Evolutionary conservation across 2,888 invertebrate genomes (phyloP), one percentile per base, ranked within the genome.

Genomic region (Lasioglossum vierecki): DNA sequence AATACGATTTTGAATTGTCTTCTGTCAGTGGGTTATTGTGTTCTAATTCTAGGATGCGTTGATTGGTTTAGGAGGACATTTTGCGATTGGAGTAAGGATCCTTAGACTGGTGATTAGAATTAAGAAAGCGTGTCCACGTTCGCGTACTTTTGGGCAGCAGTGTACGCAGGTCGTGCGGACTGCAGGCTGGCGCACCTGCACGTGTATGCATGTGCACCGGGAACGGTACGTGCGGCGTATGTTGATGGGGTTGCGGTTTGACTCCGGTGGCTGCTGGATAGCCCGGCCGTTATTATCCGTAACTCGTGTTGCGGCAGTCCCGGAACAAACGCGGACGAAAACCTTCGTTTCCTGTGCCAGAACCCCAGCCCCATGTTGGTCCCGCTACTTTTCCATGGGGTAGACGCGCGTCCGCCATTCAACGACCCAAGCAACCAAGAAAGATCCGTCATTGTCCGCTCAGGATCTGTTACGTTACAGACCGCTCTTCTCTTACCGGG

Each of bases 251-350:
- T 90, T 92, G 92, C 91, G 92, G 92, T 92, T 92, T 92, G 89
- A 91, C 92, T 92, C 91, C 86, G 90, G 91, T 89, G 89, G 86
- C 91, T 90, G 87, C 85, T 87, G 90, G 91, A 92, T 92, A 92
- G 92, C 92, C 91, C 91, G 88, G 91, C 66, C 91, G 91, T 93
- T 93, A 93, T 93, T 93, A 92, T 93, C 91, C 91, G 89, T 91
- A 90, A 91, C 91, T 91, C 91, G 91, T 92, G 92, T 93, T 93
- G 92, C 89, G 93, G 92, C 90, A 86, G 86, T 84, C 82, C 83
- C 89, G 90, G 91, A 92, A 91, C 93, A 92, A 93, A 93, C 91
- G 92, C 90, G 90, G 53, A 86, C 84, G 88, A 87, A 91, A 93
- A 91, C 88, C 91, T 91, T 83, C 86, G 82, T 81, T 85, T 85